Conservation (phyloP, 2,113 vertebrate genomes). For the Gadus macrocephalus region DNA sequence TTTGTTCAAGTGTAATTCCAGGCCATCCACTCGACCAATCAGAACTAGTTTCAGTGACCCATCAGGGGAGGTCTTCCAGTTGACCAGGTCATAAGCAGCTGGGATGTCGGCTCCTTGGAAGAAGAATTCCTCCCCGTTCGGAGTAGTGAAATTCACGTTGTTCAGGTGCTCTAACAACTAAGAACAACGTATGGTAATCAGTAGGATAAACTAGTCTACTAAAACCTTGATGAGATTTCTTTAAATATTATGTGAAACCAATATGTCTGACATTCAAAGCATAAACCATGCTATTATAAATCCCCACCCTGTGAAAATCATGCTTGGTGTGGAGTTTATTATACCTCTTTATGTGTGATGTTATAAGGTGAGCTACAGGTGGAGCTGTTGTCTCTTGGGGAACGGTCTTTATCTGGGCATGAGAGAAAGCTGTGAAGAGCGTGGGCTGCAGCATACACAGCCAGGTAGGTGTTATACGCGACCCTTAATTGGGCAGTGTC, state of each 20-base stretch:
- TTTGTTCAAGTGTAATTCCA: slow-evolving; percentile 46
- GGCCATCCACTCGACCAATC: slow-evolving; percentile 40
- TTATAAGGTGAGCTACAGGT: slow-evolving; percentile 47
- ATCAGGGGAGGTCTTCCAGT: slow-evolving; percentile 48
- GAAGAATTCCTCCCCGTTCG: slow-evolving; percentile 60
- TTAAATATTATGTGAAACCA: no score
- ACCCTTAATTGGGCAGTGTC: slow-evolving; percentile 66
- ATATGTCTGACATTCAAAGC: no score
- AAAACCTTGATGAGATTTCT: no score
- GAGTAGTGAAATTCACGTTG: slow-evolving; percentile 64
- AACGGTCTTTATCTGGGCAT: slow-evolving; percentile 45
- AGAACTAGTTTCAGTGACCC: slow-evolving; percentile 37
- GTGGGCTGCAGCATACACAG: slow-evolving; percentile 73
- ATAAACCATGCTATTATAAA: no score
- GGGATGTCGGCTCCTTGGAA: slow-evolving; percentile 58
- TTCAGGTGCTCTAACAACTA: slow-evolving; percentile 60
- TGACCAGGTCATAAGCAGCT: slow-evolving; percentile 71
- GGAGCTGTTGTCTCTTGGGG: slow-evolving; percentile 29
- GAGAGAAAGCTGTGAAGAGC: slow-evolving; percentile 65
- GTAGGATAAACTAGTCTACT: no score
- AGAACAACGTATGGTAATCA: background rate
- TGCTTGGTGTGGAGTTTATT: background rate
- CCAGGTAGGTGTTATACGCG: slow-evolving; percentile 73
- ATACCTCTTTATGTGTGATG: slow-evolving; percentile 61
- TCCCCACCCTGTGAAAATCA: no score